Base-by-base conservation (phyloP, 2,113 vertebrate species). In the Dipodomys merriami region DNA sequence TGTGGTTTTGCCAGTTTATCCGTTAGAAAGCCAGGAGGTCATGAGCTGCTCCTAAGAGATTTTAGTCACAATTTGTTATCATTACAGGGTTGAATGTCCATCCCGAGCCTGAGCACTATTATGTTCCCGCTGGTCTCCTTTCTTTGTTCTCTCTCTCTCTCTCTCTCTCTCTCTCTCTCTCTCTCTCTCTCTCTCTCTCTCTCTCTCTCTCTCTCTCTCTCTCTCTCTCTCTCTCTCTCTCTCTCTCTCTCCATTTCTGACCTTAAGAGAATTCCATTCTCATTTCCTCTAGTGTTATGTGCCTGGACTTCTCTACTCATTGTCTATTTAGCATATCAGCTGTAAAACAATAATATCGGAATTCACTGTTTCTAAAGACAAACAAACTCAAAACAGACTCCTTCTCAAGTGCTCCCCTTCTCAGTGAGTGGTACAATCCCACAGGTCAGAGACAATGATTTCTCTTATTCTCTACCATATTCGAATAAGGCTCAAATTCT, bases 1-100 rank as follows among this genome's bases (percentile, higher is more conserved):
- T 91, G 30, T 74, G 62, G 9, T 73, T 90, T 81, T 91, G 64
- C 39, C 80, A 86, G 49, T 88, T 72, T 89, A 76, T 83, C 64
- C 65, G 88, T 65, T 35, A 86, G 64, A 90, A 82, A 79, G 29
- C 71, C 33, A 57, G n/a, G 18, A 53, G 68, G 72, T 49, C 67
- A 86, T 79, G 33, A 6, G 39, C 19, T 69, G 8, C 71, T 91
- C 77, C 71, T 22, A 46, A 68, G 6, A 60, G 71, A 27, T 19
- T 57, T 64, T 77, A 71, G 33, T 76, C 39, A 60, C 35, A 57
- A 15, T 33, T 49, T 85, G 33, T n/a, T 73, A 27, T 62, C 19
- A n/a, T 74, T 30, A 7, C 5, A n/a, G 35, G 57, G 23, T 1
- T 44, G 62, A 86, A 80, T 16, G 44, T 18, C 29, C 1, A 72